Evolutionary conservation across 1,140 invertebrate genomes (phyloP), one percentile per base, ranked within the genome.

Genomic region (Condylostylus longicornis): DNA sequence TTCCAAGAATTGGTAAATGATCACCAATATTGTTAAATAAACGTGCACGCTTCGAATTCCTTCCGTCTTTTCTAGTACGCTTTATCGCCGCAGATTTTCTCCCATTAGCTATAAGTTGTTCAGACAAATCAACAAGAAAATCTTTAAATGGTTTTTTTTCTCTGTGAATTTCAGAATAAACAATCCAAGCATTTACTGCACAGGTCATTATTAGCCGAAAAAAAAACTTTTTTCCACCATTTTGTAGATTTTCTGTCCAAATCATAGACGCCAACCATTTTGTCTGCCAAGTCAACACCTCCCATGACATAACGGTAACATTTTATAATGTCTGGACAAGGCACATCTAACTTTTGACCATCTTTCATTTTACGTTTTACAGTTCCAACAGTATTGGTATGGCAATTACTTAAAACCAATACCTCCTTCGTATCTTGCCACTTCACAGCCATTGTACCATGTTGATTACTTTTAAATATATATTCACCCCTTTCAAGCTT

Each of bases 281-380:
- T 44, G 32, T 53, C 46, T 5, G 46, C 42, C 28, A 40, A 41
- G 35, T 50, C 50, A 13, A 53, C 48, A 14, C 37, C 49, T 29
- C 42, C 48, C 46, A 54, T 49, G n/a, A 46, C 34, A 18, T 41
- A 29, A 18, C 49, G 45, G 38, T 52, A 56, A 42, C 55, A 53
- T 28, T 41, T 41, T 15, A 55, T 41, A 5, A 47, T 44, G 43
- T 43, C 35, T 33, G 56, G 52, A 37, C 52, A 50, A 23, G 19
- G 20, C 14, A 35, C 23, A 32, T 23, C 1, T 28, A 38, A 10
- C 37, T 37, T 23, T 42, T 42, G 22, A 10, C 48, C 49, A 30
- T 38, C 35, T 47, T 50, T 58, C 10, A 18, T 40, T 35, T 18
- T 30, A 37, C 45, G 43, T 25, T 14, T 19, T 13, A 42, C 30